A percentile compares a stretch with the other conserved stretches of the same genome.
Evolutionary conservation across 2,113 vertebrate genomes (phyloP).

Genomic region (Morone chrysops): DNA sequence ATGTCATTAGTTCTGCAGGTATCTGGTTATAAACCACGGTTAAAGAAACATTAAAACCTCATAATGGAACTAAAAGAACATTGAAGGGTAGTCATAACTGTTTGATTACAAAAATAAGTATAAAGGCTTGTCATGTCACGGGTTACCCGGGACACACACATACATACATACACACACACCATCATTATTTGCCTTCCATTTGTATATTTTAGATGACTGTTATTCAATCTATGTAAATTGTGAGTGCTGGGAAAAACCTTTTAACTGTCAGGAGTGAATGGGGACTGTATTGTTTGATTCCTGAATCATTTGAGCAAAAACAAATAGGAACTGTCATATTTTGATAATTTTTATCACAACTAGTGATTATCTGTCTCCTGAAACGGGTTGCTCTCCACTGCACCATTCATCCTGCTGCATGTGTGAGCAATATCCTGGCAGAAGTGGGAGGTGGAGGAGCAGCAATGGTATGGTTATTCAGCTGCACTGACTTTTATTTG

Average conservation of each 20-base stretch:
- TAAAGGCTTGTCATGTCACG: background rate
- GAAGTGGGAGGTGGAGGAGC: slow-evolving; percentile 39
- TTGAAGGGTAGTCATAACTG: no score
- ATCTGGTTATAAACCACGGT: no score
- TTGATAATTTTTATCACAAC: slow-evolving; percentile 41
- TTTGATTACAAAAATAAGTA: background rate
- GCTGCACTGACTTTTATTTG: slow-evolving; percentile 52
- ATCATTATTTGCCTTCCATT: slow-evolving; percentile 33
- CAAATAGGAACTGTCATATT: slow-evolving; percentile 54
- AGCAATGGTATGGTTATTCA: slow-evolving; percentile 26
- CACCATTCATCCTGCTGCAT: slow-evolving; percentile 1
- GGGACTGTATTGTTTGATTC: slow-evolving; percentile 32
- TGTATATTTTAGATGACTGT: slow-evolving; percentile 40
- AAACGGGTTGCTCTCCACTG: slow-evolving; percentile 33
- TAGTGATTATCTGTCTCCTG: slow-evolving; percentile 49
- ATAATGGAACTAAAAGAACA: no score
- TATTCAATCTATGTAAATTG: slow-evolving; percentile 38
- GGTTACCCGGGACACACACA: background rate
- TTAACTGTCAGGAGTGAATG: slow-evolving; percentile 1
- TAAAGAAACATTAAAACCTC: no score
- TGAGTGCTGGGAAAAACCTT: slow-evolving; percentile 3
- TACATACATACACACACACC: background rate
- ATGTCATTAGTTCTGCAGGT: no score
- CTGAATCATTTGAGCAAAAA: slow-evolving; percentile 53
- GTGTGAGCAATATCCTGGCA: slow-evolving; percentile 47